These are phyloP conservation scores for Sitobion miscanthi DNA, from an alignment of 1,140 invertebrate genomes.

Conservation along the genomic window DNA sequence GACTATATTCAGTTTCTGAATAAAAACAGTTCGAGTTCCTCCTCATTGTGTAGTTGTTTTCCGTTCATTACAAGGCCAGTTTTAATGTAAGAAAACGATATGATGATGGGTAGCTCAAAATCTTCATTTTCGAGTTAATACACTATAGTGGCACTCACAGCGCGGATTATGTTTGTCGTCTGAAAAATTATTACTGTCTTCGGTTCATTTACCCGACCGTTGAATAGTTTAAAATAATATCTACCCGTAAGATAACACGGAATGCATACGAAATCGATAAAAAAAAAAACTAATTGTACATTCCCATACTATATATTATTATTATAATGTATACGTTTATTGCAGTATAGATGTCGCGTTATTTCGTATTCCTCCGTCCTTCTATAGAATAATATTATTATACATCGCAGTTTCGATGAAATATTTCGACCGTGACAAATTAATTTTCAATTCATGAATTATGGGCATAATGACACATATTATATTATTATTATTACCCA, in stretches of 20 bases:
- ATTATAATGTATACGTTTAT: background rate
- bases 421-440: slow-evolving; percentile 2
- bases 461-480: background rate
- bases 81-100: no score
- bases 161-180: background rate
- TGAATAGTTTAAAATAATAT: background rate
- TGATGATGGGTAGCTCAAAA: no score
- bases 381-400: background rate
- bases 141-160: no score
- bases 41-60: no score
- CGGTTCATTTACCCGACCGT: background rate
- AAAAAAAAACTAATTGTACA: background rate
- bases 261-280: background rate
- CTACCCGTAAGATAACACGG: background rate
- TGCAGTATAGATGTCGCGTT: background rate
- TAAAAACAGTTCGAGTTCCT: no score
- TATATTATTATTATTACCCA: background rate
- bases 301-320: background rate
- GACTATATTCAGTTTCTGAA: no score
- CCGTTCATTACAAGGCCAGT: no score
- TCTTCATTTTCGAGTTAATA: no score
- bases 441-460: slow-evolving; percentile 1
- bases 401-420: background rate
- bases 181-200: background rate
- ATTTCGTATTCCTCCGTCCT: background rate